Conservation (phyloP, 2,888 invertebrate species). For the Andrena bucephala region DNA sequence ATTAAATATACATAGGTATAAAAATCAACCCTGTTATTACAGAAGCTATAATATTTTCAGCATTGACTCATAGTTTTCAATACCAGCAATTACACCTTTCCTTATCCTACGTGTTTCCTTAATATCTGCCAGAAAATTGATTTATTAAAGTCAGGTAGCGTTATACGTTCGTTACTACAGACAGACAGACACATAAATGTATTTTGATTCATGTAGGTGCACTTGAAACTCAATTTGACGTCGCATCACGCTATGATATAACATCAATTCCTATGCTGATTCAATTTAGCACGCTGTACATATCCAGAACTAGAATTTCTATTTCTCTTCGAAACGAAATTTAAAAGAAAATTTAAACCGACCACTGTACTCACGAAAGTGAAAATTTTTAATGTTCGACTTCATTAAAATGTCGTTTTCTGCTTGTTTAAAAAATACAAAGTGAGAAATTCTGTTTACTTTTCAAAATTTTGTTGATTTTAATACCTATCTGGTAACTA, state of each 20-base stretch:
- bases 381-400: not conserved
- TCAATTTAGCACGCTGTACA: constrained; percentile 51
- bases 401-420: not conserved
- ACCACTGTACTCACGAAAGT: no score
- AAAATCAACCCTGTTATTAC: no score
- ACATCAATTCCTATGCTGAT: constrained; percentile 69
- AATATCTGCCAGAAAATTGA: not conserved
- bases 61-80: no score
- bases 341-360: not conserved
- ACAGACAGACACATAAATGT: not conserved
- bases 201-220: constrained; percentile 36
- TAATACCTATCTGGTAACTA: no score
- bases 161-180: constrained; percentile 10
- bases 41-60: no score
- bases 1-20: no score
- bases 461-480: not conserved
- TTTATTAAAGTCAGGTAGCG: not conserved
- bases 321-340: constrained; percentile 7
- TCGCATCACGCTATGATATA: constrained; percentile 65
- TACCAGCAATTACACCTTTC: no score
- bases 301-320: constrained; percentile 44
- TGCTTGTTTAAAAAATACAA: not conserved
- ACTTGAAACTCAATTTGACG: constrained; percentile 70
- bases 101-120: not conserved
- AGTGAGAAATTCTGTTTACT: not conserved